phyloP scores from a whole-genome alignment of 2,797 vertebrate genomes.

The Myripristis murdjan region DNA sequence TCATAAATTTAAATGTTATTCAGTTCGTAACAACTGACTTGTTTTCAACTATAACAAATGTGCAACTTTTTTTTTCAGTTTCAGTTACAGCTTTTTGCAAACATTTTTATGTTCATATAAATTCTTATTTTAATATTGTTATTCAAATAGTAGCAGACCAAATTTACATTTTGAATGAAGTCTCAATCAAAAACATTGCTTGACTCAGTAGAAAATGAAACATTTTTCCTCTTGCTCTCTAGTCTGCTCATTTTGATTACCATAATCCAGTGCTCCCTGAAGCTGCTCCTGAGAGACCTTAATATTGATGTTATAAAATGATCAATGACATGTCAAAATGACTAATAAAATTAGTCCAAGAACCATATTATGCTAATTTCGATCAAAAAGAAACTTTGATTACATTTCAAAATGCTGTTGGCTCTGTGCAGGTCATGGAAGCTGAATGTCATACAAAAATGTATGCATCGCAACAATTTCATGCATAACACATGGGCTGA shows the following conservation, averaged over 20 bases:
- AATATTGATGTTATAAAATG: slow-evolving; percentile 53
- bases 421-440: slow-evolving; percentile 18
- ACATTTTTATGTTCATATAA: background rate
- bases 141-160: background rate
- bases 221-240: slow-evolving; percentile 1
- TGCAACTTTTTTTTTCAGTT: too few species aligned
- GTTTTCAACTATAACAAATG: too few species aligned
- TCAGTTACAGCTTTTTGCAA: too few species aligned
- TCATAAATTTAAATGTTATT: too few species aligned
- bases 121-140: background rate
- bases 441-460: slow-evolving; percentile 35
- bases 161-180: slow-evolving; percentile 11
- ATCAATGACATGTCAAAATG: slow-evolving; percentile 53
- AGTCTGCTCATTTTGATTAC: slow-evolving; percentile 26
- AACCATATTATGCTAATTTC: slow-evolving; percentile 59
- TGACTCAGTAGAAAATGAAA: background rate
- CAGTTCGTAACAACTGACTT: too few species aligned
- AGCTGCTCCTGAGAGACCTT: slow-evolving; percentile 28
- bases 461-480: slow-evolving; percentile 19
- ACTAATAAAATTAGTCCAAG: slow-evolving; percentile 51
- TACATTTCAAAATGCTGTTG: slow-evolving; percentile 49
- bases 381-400: slow-evolving; percentile 57
- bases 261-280: slow-evolving; percentile 19
- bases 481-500: slow-evolving; percentile 12
- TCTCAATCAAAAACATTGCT: background rate